Evolutionary conservation across 37 sponge, comb jelly and placozoan genomes (phyloP).

Genomic region (Beroe ovata): DNA sequence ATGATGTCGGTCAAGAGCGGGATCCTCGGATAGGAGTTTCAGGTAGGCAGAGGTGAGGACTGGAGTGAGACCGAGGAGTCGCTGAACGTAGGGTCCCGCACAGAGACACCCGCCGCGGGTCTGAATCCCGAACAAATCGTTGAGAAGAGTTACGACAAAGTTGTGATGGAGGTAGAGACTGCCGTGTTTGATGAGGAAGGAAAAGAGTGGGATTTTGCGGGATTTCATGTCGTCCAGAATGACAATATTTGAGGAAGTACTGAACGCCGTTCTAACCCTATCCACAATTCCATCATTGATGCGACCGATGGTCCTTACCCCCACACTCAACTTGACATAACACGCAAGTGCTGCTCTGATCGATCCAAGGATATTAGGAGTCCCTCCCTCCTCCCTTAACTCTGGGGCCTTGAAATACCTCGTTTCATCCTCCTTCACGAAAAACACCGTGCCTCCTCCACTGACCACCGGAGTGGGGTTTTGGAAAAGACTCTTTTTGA

Average conservation of each 20-base stretch:
- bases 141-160: slow-evolving; percentile 82
- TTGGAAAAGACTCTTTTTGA: slow-evolving; percentile 80
- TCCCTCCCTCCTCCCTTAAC: slow-evolving; percentile 88
- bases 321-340: slow-evolving; percentile 77
- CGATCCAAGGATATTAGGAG: slow-evolving; percentile 82
- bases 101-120: slow-evolving; percentile 89
- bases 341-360: slow-evolving; percentile 84
- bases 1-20: slow-evolving; percentile 74
- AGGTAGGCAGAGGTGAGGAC: slow-evolving; percentile 72
- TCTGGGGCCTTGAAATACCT: slow-evolving; percentile 64
- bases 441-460: slow-evolving; percentile 94
- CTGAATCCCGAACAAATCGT: slow-evolving; percentile 90
- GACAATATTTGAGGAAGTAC: slow-evolving; percentile 47
- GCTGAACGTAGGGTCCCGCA: slow-evolving; percentile 77
- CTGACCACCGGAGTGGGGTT: slow-evolving; percentile 71
- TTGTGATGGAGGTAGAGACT: slow-evolving; percentile 82
- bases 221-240: slow-evolving; percentile 12
- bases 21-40: slow-evolving; percentile 77
- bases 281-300: neutral
- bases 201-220: slow-evolving; percentile 81
- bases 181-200: slow-evolving; percentile 80
- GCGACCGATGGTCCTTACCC: neutral
- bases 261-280: neutral
- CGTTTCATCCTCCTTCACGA: slow-evolving; percentile 78
- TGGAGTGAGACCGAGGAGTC: slow-evolving; percentile 77